Percentiles rank a stretch among this genome's conserved stretches.
These are phyloP conservation scores for Lycaena phlaeas DNA, from an alignment of 2,888 invertebrate genomes.

Conservation along the genomic window DNA sequence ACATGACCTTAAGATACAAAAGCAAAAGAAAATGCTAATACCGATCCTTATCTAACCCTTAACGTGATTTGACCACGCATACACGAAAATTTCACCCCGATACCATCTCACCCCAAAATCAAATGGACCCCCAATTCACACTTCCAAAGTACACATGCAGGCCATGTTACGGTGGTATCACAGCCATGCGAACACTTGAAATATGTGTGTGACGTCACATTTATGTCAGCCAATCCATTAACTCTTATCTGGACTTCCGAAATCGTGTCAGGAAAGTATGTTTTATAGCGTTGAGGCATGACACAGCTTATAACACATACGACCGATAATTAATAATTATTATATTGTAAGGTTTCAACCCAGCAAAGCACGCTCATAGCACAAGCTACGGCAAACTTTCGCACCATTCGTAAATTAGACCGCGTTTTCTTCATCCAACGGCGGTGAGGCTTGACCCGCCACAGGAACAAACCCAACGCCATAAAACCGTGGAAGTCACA, in stretches of 20 bases:
- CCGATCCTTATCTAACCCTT: constrained; percentile 48
- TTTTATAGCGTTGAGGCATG: constrained; percentile 55
- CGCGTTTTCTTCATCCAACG: no score
- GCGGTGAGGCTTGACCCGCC: no score
- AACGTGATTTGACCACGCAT: constrained; percentile 66
- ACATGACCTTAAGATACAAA: constrained; percentile 63
- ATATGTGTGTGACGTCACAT: constrained; percentile 71
- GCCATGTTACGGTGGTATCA: constrained; percentile 30
- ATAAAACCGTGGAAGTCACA: no score
- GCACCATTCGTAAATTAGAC: no score
- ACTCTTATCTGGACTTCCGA: constrained; percentile 67
- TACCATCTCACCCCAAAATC: constrained; percentile 55
- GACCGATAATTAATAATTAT: no score
- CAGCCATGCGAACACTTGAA: constrained; percentile 60
- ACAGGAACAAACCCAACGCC: no score
- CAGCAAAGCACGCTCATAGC: no score
- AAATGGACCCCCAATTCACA: constrained; percentile 23
- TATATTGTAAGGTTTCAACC: no score
- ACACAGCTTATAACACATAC: constrained; percentile 26
- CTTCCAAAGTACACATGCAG: constrained; percentile 16
- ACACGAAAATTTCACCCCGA: constrained; percentile 61
- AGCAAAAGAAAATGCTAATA: constrained; percentile 62
- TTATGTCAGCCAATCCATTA: constrained; percentile 72
- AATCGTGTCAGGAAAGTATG: constrained; percentile 56
- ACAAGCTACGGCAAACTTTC: no score